These are phyloP conservation scores for Pampusana beccarii DNA, from an alignment of 2,113 vertebrate genomes.

Conservation along the genomic window DNA sequence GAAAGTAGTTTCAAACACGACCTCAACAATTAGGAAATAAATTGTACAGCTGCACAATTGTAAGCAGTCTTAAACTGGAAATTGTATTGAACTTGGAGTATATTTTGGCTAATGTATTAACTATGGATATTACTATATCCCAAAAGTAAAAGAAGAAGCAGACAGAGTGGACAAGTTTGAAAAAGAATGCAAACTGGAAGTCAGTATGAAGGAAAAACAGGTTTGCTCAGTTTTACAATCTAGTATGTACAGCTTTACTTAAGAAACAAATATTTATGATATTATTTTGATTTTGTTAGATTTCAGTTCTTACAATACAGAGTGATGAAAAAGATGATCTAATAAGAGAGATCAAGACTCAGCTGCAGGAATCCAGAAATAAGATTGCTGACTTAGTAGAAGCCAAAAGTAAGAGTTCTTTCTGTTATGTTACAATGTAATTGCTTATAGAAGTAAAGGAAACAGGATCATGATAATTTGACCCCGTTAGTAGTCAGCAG, in stretches of 20 bases:
- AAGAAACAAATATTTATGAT: not conserved
- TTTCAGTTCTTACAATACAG: constrained; percentile 74
- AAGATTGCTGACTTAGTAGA: constrained; percentile 77
- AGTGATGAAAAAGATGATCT: constrained; percentile 77
- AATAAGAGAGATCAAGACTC: constrained; percentile 73
- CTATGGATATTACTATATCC: constrained; percentile 10
- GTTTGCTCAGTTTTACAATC: constrained; percentile 69
- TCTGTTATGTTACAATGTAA: not conserved
- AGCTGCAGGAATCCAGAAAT: constrained; percentile 78
- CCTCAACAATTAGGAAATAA: not conserved
- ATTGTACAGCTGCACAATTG: not conserved
- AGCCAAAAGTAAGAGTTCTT: constrained; percentile 80
- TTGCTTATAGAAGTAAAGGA: not conserved
- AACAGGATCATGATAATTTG: not conserved
- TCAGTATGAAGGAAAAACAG: constrained; percentile 82
- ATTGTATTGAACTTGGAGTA: not conserved
- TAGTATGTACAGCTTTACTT: not conserved
- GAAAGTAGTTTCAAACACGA: not conserved
- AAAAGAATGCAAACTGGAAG: constrained; percentile 78
- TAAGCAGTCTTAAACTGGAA: not conserved
- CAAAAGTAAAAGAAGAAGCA: constrained; percentile 84
- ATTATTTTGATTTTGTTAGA: constrained; percentile 72
- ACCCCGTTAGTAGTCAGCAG: not conserved
- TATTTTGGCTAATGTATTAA: constrained; percentile 12
- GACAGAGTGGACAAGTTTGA: constrained; percentile 82